phyloP scores from a whole-genome alignment of 2,797 vertebrate genomes.

The Amniataba percoides region DNA sequence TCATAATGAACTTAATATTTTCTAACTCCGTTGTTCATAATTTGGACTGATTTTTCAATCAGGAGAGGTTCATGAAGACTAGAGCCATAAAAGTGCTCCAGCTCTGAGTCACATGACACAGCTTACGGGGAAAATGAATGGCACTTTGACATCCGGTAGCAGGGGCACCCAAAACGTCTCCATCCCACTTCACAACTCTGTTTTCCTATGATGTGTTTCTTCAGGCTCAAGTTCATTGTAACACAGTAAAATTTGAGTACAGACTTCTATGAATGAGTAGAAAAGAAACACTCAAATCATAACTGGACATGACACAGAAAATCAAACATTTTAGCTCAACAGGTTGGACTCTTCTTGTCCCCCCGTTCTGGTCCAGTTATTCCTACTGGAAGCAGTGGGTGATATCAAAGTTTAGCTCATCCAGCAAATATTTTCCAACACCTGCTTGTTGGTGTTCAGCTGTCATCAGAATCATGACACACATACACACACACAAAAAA shows the following conservation, averaged over 20 bases:
- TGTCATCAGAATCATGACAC: conserved; percentile 69
- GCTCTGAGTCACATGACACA: not conserved
- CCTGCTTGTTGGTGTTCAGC: conserved; percentile 70
- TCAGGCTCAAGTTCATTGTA: conserved; percentile 58
- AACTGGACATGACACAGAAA: conserved; percentile 55
- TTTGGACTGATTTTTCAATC: not conserved
- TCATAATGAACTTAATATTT: not conserved
- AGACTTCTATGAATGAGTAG: conserved; percentile 53
- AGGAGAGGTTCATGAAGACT: not conserved
- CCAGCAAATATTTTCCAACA: conserved; percentile 68
- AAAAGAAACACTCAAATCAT: conserved; percentile 60
- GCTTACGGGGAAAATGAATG: conserved; percentile 1
- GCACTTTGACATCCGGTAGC: conserved; percentile 15
- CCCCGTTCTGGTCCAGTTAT: conserved; percentile 55
- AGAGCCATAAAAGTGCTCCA: not conserved
- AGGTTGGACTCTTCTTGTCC: conserved; percentile 43
- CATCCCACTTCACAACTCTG: conserved; percentile 48
- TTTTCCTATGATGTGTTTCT: conserved; percentile 67
- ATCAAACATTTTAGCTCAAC: conserved; percentile 47
- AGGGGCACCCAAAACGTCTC: conserved; percentile 8
- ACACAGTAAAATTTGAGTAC: conserved; percentile 45
- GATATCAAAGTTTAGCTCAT: conserved; percentile 68
- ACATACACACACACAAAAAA: conserved; percentile 47
- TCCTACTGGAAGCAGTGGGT: conserved; percentile 62
- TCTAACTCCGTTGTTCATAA: not conserved